These are phyloP conservation scores for Anguilla megastoma DNA, from an alignment of 2,797 vertebrate species.

Conservation along the genomic window DNA sequence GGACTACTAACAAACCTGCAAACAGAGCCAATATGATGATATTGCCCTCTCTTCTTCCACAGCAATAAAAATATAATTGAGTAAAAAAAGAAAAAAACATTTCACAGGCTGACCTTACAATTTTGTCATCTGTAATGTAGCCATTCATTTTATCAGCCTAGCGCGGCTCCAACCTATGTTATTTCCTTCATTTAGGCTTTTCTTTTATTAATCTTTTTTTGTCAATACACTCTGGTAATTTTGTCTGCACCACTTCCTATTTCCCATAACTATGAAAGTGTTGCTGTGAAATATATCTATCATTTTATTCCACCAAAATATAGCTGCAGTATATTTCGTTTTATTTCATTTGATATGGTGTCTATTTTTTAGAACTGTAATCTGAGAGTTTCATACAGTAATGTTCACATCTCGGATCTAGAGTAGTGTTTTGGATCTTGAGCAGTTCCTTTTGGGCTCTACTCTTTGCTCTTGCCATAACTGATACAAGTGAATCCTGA, in stretches of 20 bases:
- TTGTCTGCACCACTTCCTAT: neutral
- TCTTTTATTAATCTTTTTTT: neutral
- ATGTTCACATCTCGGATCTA: too few species aligned
- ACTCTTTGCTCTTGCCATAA: too few species aligned
- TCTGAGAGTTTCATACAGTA: too few species aligned
- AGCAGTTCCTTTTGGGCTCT: too few species aligned
- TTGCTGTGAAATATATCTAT: too few species aligned
- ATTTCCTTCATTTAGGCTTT: neutral
- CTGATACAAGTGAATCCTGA: too few species aligned
- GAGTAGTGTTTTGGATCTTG: too few species aligned
- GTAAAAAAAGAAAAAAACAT: conserved; percentile 36
- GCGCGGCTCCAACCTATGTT: neutral
- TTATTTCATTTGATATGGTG: too few species aligned
- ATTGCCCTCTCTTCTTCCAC: conserved; percentile 47
- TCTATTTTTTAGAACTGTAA: too few species aligned
- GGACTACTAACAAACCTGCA: conserved; percentile 52
- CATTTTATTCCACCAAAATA: too few species aligned
- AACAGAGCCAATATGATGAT: conserved; percentile 58
- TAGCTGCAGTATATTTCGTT: too few species aligned
- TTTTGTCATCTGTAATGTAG: conserved; percentile 76
- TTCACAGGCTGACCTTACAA: conserved; percentile 67
- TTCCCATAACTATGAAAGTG: neutral
- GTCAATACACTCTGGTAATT: neutral
- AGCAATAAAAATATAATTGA: conserved; percentile 43
- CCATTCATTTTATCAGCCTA: conserved; percentile 67